These are phyloP conservation scores for Promerops cafer DNA, from an alignment of 2,113 vertebrate species.

Conservation along the genomic window DNA sequence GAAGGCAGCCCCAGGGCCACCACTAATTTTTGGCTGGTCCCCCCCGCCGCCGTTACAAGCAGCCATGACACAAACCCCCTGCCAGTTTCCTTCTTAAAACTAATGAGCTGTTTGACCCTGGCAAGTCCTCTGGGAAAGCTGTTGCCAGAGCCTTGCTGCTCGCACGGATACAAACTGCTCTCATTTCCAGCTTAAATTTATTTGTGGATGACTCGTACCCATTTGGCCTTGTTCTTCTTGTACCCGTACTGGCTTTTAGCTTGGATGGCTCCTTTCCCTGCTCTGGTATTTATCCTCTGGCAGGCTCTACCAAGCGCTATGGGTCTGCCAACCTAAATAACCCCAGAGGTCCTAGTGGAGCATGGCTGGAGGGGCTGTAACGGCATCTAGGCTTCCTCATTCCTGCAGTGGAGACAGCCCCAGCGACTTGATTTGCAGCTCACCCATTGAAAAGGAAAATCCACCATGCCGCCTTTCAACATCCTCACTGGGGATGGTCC, in stretches of 20 bases:
- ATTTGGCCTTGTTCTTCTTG: slow-evolving; percentile 45
- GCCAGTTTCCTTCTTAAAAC: slow-evolving; percentile 37
- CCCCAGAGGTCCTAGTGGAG: background rate
- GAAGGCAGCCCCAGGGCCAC: background rate
- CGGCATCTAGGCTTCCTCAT: background rate
- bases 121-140: slow-evolving; percentile 11
- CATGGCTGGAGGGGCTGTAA: background rate
- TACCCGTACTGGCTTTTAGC: background rate
- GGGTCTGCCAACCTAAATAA: slow-evolving; percentile 24
- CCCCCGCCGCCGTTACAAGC: fast-evolving
- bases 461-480: fast-evolving
- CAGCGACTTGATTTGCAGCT: background rate
- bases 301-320: fast-evolving
- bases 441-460: background rate
- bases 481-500: background rate
- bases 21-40: background rate
- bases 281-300: slow-evolving; percentile 19
- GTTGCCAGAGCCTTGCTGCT: slow-evolving; percentile 2
- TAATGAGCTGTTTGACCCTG: slow-evolving; percentile 31
- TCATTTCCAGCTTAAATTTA: slow-evolving; percentile 38
- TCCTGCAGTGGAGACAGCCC: background rate
- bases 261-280: slow-evolving; percentile 25
- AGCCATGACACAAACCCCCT: background rate
- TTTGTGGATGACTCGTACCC: slow-evolving; percentile 29
- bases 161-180: background rate